Evolutionary conservation across 1,140 invertebrate genomes (phyloP).

Genomic region (Diorhabda sublineata): DNA sequence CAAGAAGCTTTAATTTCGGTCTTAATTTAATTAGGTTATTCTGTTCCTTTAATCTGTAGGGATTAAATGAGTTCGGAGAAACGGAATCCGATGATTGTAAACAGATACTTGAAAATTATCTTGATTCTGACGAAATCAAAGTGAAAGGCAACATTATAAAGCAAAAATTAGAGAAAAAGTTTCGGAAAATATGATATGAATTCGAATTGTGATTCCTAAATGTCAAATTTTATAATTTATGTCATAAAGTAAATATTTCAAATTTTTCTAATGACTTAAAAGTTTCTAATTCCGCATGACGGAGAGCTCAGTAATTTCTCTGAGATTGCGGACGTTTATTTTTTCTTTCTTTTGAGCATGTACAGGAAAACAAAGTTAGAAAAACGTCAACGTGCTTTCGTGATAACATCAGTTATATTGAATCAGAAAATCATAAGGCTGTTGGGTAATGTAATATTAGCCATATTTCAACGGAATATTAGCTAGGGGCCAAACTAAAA

Average conservation of each 20-base stretch:
- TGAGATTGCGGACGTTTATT: not conserved
- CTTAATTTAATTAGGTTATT: constrained; percentile 8
- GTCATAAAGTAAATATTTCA: too few species aligned
- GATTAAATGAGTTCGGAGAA: too few species aligned
- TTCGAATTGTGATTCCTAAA: too few species aligned
- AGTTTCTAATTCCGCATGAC: not conserved
- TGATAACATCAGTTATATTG: constrained; percentile 9
- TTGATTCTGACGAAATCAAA: too few species aligned
- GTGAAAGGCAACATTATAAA: too few species aligned
- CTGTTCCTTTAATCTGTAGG: too few species aligned
- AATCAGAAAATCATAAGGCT: constrained; percentile 11
- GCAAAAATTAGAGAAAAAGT: too few species aligned
- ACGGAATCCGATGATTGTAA: too few species aligned
- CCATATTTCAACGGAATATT: not conserved
- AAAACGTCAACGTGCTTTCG: constrained; percentile 10
- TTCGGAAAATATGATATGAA: too few species aligned
- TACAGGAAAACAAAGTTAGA: constrained; percentile 6
- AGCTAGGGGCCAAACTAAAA: constrained; percentile 11
- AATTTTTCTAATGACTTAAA: not conserved
- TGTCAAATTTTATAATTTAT: too few species aligned
- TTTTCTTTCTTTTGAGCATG: constrained; percentile 5
- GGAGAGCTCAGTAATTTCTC: not conserved
- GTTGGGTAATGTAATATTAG: not conserved
- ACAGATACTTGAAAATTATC: too few species aligned
- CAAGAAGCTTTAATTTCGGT: constrained; percentile 7